These are phyloP conservation scores for Epinotia demarniana DNA, from an alignment of 2,888 invertebrate genomes.

Conservation along the genomic window DNA sequence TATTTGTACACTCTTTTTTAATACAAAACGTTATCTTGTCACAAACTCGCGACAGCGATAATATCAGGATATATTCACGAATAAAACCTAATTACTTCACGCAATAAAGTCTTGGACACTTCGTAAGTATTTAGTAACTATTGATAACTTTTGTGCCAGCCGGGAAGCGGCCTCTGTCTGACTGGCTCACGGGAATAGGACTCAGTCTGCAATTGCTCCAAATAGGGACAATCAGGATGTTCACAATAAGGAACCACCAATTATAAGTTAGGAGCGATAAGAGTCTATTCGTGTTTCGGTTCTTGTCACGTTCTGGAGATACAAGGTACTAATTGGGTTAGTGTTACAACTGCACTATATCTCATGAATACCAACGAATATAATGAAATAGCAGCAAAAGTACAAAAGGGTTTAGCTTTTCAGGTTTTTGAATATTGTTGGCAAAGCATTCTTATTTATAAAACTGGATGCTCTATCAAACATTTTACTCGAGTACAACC, in stretches of 20 bases:
- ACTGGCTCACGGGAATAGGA: background rate
- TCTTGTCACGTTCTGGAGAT: constrained; percentile 49
- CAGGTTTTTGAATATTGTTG: too few relatives aligned
- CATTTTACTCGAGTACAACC: too few relatives aligned
- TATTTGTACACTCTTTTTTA: background rate
- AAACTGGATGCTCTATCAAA: too few relatives aligned
- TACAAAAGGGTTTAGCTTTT: background rate
- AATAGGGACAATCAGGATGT: constrained; percentile 9
- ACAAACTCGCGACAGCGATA: background rate
- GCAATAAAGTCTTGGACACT: too few relatives aligned
- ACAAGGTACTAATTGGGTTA: constrained; percentile 47
- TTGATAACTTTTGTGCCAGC: background rate
- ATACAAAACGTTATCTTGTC: background rate
- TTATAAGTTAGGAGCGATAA: background rate
- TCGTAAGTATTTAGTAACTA: too few relatives aligned
- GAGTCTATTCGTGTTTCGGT: background rate
- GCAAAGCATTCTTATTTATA: too few relatives aligned
- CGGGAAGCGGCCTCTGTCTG: background rate
- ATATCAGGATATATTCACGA: background rate
- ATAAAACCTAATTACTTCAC: too few relatives aligned
- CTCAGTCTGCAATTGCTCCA: background rate
- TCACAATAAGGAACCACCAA: background rate
- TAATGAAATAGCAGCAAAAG: background rate
- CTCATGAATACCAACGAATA: background rate
- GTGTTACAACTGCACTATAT: background rate